Percentiles rank a stretch among this genome's conserved stretches.
Evolutionary conservation across 2,113 vertebrate genomes (phyloP).

Genomic region (Cacatua alba): DNA sequence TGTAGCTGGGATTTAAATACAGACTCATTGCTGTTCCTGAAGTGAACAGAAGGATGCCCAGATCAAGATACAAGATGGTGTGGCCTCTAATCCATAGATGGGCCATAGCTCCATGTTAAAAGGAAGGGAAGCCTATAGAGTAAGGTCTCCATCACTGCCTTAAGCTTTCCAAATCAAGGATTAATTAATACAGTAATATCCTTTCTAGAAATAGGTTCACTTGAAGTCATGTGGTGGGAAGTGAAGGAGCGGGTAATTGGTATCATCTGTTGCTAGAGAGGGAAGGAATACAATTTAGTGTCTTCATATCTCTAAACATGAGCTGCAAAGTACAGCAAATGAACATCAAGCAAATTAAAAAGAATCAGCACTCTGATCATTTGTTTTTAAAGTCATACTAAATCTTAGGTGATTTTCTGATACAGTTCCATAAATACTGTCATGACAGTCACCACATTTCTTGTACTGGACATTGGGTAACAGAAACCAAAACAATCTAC

Average conservation of each 20-base stretch:
- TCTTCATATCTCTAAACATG: background rate
- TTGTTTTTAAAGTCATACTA: slow-evolving; percentile 29
- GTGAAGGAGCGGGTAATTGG: slow-evolving; percentile 16
- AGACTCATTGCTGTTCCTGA: background rate
- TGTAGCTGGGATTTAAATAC: background rate
- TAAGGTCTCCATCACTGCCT: background rate
- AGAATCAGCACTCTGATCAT: slow-evolving; percentile 70
- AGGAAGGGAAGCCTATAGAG: background rate
- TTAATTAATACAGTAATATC: background rate
- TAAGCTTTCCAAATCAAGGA: background rate
- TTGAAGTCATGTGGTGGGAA: slow-evolving; percentile 20
- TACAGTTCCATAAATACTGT: slow-evolving; percentile 31
- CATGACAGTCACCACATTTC: slow-evolving; percentile 59
- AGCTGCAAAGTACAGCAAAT: slow-evolving; percentile 27
- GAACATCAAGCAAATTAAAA: slow-evolving; percentile 59
- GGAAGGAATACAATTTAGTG: background rate
- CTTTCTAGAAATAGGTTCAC: background rate
- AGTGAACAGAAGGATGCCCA: background rate
- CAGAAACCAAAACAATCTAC: slow-evolving; percentile 74
- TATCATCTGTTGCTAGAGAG: background rate
- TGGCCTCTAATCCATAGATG: background rate
- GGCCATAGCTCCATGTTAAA: background rate
- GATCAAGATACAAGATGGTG: background rate
- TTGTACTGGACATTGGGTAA: slow-evolving; percentile 79
- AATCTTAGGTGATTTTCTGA: slow-evolving; percentile 1